Conservation (phyloP, 2,113 vertebrate genomes). For the Peromyscus polionotus region DNA sequence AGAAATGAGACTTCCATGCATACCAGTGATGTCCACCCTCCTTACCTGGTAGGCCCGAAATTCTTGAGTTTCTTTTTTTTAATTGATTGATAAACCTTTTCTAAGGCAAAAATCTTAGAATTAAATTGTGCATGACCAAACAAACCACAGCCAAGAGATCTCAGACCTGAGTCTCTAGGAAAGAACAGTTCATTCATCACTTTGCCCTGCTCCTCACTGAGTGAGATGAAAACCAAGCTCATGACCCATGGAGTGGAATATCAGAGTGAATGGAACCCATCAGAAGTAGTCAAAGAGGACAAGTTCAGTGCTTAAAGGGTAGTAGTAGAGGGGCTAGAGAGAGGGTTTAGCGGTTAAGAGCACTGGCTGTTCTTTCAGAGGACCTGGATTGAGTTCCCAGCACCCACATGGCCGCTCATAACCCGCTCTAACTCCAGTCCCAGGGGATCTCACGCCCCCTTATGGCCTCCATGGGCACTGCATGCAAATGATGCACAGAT, state of each 20-base stretch:
- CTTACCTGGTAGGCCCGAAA: conserved; percentile 95
- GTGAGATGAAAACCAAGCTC: background rate
- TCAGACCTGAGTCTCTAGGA: background rate
- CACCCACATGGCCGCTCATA: background rate
- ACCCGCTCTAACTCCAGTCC: no score
- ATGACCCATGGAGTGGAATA: background rate
- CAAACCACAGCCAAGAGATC: background rate
- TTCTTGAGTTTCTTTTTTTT: no score
- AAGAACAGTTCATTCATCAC: background rate
- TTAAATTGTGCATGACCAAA: conserved; percentile 27
- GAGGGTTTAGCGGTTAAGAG: no score
- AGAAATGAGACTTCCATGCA: no score
- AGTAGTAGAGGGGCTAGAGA: background rate
- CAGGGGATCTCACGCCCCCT: background rate
- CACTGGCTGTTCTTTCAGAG: no score
- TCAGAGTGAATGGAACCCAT: background rate
- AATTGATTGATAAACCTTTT: background rate
- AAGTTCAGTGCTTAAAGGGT: background rate
- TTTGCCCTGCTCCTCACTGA: conserved; percentile 1
- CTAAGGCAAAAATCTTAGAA: conserved; percentile 37
- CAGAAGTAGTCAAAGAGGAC: background rate
- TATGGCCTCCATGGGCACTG: background rate
- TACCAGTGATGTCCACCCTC: no score
- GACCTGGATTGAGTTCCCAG: no score
- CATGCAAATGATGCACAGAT: no score